Percentiles rank a stretch among this genome's conserved stretches.
Evolutionary conservation across 2,797 vertebrate species (phyloP).

Genomic region (Pseudochromis fuscus): DNA sequence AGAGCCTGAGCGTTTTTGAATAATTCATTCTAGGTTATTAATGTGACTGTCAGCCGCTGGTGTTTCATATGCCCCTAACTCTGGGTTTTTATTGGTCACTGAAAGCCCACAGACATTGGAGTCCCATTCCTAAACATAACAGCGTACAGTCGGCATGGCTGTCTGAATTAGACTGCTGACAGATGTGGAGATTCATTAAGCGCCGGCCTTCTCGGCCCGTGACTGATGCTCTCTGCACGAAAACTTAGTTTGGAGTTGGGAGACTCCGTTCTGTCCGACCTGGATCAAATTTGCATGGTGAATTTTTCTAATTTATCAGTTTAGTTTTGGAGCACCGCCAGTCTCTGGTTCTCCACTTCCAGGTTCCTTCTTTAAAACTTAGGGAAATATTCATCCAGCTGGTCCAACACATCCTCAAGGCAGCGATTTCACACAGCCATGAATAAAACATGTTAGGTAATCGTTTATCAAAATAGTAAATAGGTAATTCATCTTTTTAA

Average conservation of each 20-base stretch:
- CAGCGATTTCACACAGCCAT: background rate
- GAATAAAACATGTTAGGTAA: background rate
- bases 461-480: background rate
- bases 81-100: conserved; percentile 77
- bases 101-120: conserved; percentile 74
- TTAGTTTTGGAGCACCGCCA: no score
- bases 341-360: no score
- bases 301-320: conserved; percentile 17
- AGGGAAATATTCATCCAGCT: background rate
- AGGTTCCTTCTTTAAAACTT: no score
- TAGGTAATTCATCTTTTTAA: background rate
- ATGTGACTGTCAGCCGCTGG: conserved; percentile 81
- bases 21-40: conserved; percentile 84
- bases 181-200: conserved; percentile 67
- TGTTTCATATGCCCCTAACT: conserved; percentile 78
- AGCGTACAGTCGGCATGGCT: conserved; percentile 52
- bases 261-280: conserved; percentile 25
- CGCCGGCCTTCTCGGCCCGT: conserved; percentile 27
- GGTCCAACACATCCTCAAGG: background rate
- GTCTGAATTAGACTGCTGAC: conserved; percentile 59
- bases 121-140: conserved; percentile 73
- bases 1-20: conserved; percentile 83
- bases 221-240: conserved; percentile 45
- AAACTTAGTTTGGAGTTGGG: conserved; percentile 27
- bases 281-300: background rate